Conservation (phyloP, 2,113 vertebrate species). For the Otus sunia region DNA sequence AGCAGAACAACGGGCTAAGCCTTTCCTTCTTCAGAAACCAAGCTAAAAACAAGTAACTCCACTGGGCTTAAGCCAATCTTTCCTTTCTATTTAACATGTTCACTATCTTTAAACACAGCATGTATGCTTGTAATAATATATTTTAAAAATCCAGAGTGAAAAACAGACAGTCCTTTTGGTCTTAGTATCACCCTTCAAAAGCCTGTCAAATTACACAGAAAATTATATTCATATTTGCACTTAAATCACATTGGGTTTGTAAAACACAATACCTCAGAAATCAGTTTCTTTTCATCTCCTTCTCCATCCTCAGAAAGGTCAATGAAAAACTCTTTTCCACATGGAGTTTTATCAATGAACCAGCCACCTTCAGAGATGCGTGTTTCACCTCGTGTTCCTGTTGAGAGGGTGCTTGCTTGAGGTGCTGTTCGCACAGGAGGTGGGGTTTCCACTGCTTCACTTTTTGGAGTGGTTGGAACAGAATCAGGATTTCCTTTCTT, state of each 20-base stretch:
- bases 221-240: background rate
- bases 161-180: background rate
- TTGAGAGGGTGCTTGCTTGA: background rate
- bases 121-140: background rate
- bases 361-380: constrained; percentile 75
- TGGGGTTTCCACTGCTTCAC: constrained; percentile 1
- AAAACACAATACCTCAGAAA: constrained; percentile 61
- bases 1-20: background rate
- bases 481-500: constrained; percentile 79
- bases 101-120: background rate
- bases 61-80: background rate
- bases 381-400: background rate
- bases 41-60: background rate
- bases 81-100: background rate
- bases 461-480: constrained; percentile 42
- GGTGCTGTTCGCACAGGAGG: background rate
- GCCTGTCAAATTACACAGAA: background rate
- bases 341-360: constrained; percentile 83
- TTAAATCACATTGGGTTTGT: background rate
- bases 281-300: constrained; percentile 27
- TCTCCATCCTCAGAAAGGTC: constrained; percentile 79
- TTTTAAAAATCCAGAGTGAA: background rate
- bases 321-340: constrained; percentile 71
- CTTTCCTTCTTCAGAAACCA: background rate
- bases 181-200: background rate